These are phyloP conservation scores for Ctenoplectra terminalis DNA, from an alignment of 1,140 invertebrate genomes.

Conservation along the genomic window DNA sequence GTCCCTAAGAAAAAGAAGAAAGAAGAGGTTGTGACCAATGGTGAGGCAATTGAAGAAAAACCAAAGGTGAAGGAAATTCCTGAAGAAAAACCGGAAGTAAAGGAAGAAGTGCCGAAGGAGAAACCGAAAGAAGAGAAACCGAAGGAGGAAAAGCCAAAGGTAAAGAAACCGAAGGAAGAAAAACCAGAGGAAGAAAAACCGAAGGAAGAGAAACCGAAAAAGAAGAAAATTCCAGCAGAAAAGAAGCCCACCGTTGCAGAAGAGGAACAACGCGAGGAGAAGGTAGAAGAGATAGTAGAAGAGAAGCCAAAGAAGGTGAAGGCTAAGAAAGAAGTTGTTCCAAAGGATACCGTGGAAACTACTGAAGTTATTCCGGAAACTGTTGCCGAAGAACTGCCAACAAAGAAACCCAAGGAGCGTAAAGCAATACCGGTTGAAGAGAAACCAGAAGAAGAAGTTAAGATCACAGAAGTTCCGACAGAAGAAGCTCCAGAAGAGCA, in stretches of 20 bases:
- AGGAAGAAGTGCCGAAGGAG: slow-evolving; percentile 38
- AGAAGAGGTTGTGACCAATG: slow-evolving; percentile 27
- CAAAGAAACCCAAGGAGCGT: slow-evolving; percentile 41
- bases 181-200: slow-evolving; percentile 48
- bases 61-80: slow-evolving; percentile 38
- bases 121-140: slow-evolving; percentile 58
- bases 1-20: slow-evolving; percentile 28
- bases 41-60: slow-evolving; percentile 59
- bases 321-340: slow-evolving; percentile 56
- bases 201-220: slow-evolving; percentile 51
- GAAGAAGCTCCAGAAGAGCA: slow-evolving; percentile 46
- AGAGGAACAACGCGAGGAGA: slow-evolving; percentile 66
- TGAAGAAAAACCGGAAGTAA: slow-evolving; percentile 75
- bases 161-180: slow-evolving; percentile 58
- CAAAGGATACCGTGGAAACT: slow-evolving; percentile 42
- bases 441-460: slow-evolving; percentile 45
- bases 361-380: slow-evolving; percentile 57
- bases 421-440: slow-evolving; percentile 52
- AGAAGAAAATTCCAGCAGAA: slow-evolving; percentile 52
- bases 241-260: slow-evolving; percentile 53
- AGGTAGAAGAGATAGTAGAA: slow-evolving; percentile 76
- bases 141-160: slow-evolving; percentile 39
- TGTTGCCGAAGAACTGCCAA: slow-evolving; percentile 45
- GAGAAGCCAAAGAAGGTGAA: slow-evolving; percentile 79
- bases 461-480: slow-evolving; percentile 53